Evolutionary conservation across 2,797 vertebrate genomes (phyloP), one percentile per base, ranked within the genome.

Genomic region (Nannoperca obscura): DNA sequence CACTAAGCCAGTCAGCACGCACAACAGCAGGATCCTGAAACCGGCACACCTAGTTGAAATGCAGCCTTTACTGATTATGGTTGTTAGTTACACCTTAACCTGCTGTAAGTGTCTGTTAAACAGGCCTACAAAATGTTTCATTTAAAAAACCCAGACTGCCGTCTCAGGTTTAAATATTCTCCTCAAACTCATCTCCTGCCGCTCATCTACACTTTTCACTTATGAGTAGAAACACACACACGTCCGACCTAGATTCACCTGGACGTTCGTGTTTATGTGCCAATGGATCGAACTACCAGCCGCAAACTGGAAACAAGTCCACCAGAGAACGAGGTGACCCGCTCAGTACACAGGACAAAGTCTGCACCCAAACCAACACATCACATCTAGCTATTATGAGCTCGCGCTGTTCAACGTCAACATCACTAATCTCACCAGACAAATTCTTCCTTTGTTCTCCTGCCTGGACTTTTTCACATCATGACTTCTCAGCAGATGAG

Each of bases 381-480:
- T 30, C 20, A 42, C 27, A 46, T 44, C 40, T 47, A 49, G 76
- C 46, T 44, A 55, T 77, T 52, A 70, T 53, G 36, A 80, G 74
- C 63, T 54, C 50, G 67, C 67, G 78, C 42, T 49, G 70, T 38
- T 77, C 64, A 55, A 82, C n/a, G 5, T 86, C 61, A 82, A 60
- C 62, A 32, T 12, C 64, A 44, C 42, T 76, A 71, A 82, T 84
- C 77, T 64, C 83, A 79, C 24, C 68, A 63, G 76, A 86, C 47
- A 53, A 62, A 32, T 68, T 62, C 75, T n/a, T 32, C 60, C 68
- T 87, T 84, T 89, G 75, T 85, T 82, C 68, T 40, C 27, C 61
- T 70, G 76, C 57, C 60, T 38, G 66, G 11, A 81, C 50, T 78
- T 60, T 62, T 59, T 57, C 66, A 74, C 52, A 65, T 60, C 58